Base-by-base conservation (phyloP, 2,888 invertebrate species). In the Halictus ligatus region DNA sequence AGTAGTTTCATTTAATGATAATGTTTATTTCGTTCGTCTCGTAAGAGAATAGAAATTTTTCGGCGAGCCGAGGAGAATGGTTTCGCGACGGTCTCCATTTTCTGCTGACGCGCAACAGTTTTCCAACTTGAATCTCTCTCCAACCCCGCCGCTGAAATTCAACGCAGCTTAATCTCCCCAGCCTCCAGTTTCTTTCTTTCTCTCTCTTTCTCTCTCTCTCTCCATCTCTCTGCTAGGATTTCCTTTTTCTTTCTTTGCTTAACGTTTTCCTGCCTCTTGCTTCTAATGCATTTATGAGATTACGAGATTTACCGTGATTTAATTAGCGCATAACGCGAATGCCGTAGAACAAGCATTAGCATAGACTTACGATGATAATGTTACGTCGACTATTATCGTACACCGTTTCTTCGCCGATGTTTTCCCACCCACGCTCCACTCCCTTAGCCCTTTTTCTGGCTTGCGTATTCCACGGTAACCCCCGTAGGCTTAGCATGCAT, bases 251-350 rank as follows among this genome's bases (percentile, higher is more conserved):
- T 50, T 73, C 75, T 76, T 79, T 67, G 50, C 64, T 64, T 58
- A 85, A 75, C 75, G 84, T 80, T 85, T 67, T 73, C 85, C 80
- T 58, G 73, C 64, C 84, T 85, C 84, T 84, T 78, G 78, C 75
- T 67, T 46, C 85, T 85, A 85, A 85, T 85, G 80, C 85, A 80
- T 85, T 85, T 85, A 79, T 50, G 72, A 73, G 75, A 85, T 85
- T 80, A 80, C 72, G 75, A 85, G 85, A 76, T 85, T 85, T 85
- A 73, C 73, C 72, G 72, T 72, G 86, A 85, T 81, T 86, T 85
- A 85, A 86, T 85, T 86, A 86, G 75, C 81, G 29, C 81, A 81
- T 81, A 81, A 81, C 77, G 71, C 86, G 81, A 86, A 79, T 86
- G 81, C 76, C 86, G 81, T 86, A 82, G 86, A 86, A 67, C 81